Evolutionary conservation across 2,113 vertebrate genomes (phyloP).

Genomic region (Bufo gargarizans): DNA sequence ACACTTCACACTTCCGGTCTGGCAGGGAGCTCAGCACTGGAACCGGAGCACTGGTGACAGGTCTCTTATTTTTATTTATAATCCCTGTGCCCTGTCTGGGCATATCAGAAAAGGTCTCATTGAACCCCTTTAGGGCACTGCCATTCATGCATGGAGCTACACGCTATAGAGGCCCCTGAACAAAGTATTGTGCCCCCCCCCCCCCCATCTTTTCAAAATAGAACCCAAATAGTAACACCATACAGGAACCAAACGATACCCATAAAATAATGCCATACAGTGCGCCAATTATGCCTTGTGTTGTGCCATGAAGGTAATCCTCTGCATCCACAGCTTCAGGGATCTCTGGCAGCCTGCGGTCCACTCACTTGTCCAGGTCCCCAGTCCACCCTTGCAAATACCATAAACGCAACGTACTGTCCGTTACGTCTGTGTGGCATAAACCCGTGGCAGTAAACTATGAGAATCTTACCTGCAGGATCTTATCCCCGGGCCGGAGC

Average conservation of each 20-base stretch:
- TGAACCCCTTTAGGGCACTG: neutral
- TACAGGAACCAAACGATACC: neutral
- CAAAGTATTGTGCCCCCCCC: neutral
- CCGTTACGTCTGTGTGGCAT: neutral
- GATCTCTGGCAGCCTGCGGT: neutral
- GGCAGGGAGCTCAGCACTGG: too few relatives aligned
- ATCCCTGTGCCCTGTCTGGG: too few relatives aligned
- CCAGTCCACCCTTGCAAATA: neutral
- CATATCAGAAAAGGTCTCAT: too few relatives aligned
- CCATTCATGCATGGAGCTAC: neutral
- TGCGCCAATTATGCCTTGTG: neutral
- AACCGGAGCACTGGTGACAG: too few relatives aligned
- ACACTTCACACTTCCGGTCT: too few relatives aligned
- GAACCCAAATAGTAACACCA: neutral
- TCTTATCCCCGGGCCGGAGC: conserved; percentile 97
- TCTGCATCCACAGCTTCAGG: neutral
- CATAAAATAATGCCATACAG: neutral
- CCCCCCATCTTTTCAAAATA: too few relatives aligned
- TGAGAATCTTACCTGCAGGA: conserved; percentile 87
- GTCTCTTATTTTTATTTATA: too few relatives aligned
- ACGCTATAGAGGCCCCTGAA: neutral
- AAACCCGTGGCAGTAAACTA: neutral
- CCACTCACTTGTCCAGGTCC: neutral
- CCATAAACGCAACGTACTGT: neutral
- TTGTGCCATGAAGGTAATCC: neutral